Percentiles rank a stretch among this genome's conserved stretches.
Evolutionary conservation across 2,888 invertebrate species (phyloP).

Genomic region (Drosophila nr. perissopoda): DNA sequence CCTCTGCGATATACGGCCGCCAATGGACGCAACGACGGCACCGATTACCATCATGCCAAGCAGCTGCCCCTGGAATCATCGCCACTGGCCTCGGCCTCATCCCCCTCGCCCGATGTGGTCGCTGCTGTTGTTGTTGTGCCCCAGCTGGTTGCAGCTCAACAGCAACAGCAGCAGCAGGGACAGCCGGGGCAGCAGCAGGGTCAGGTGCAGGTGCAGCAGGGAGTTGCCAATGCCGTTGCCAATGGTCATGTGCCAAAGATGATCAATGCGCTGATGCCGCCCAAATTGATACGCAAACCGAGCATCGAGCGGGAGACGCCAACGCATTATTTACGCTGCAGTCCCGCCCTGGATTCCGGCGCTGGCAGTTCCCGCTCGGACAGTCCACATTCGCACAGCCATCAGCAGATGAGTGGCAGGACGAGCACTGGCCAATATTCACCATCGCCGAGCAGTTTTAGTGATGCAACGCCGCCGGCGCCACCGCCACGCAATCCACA

Average conservation of each 20-base stretch:
- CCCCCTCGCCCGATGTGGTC: conserved; percentile 79
- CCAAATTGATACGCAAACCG: conserved; percentile 93
- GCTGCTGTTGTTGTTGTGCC: conserved; percentile 31
- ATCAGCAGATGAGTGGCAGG: conserved; percentile 88
- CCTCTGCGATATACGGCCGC: conserved; percentile 82
- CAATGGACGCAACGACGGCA: conserved; percentile 82
- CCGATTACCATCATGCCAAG: conserved; percentile 83
- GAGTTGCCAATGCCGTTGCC: conserved; percentile 44
- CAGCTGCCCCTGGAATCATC: conserved; percentile 83
- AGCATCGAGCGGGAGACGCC: conserved; percentile 94
- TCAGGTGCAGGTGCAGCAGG: conserved; percentile 3
- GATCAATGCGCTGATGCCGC: conserved; percentile 86
- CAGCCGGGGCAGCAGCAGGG: not conserved
- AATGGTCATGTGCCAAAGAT: conserved; percentile 85
- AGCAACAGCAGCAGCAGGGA: not conserved
- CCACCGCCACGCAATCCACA: conserved; percentile 90
- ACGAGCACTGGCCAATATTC: conserved; percentile 85
- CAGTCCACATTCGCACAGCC: conserved; percentile 91
- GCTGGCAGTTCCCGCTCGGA: conserved; percentile 95
- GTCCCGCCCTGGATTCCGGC: conserved; percentile 94
- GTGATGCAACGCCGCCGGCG: conserved; percentile 88
- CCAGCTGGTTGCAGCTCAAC: conserved; percentile 32
- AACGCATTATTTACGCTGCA: conserved; percentile 89
- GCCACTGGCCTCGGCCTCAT: conserved; percentile 74
- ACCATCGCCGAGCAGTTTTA: conserved; percentile 87